Percentiles rank a stretch among this genome's conserved stretches.
Evolutionary conservation across 2,113 vertebrate species (phyloP).

Genomic region (Ageneiosus marmoratus): DNA sequence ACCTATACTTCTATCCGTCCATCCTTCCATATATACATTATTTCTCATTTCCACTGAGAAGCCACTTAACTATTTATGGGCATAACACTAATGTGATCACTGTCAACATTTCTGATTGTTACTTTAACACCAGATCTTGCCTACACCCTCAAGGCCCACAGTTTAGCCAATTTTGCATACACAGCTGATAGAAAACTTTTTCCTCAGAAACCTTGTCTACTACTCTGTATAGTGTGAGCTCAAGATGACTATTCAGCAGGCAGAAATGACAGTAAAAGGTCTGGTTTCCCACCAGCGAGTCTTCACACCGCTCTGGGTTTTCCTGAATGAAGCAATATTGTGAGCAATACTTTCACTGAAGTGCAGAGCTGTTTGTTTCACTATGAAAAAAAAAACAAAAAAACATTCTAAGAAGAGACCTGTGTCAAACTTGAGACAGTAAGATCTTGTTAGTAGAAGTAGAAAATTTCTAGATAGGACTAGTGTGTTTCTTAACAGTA

Average conservation of each 20-base stretch:
- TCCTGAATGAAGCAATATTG: conserved; percentile 8
- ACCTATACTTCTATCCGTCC: neutral
- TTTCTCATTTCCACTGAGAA: neutral
- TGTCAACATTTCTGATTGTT: neutral
- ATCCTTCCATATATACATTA: neutral
- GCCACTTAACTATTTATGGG: neutral
- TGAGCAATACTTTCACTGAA: neutral
- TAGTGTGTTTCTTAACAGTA: neutral
- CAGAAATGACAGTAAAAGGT: conserved; percentile 5
- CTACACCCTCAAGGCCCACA: neutral
- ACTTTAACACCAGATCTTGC: neutral
- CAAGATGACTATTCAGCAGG: neutral
- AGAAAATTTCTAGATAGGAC: neutral
- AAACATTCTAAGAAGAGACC: neutral
- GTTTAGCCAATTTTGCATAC: neutral
- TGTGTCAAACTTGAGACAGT: neutral
- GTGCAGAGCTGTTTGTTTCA: neutral
- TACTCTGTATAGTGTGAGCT: neutral
- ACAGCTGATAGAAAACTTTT: neutral
- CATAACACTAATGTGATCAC: neutral
- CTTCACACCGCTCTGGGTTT: neutral
- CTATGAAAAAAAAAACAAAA: neutral
- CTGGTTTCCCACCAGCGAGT: neutral
- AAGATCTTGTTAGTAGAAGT: neutral
- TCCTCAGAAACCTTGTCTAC: neutral